Evolutionary conservation across 1,140 invertebrate genomes (phyloP).

Genomic region (Drosophila willistoni): DNA sequence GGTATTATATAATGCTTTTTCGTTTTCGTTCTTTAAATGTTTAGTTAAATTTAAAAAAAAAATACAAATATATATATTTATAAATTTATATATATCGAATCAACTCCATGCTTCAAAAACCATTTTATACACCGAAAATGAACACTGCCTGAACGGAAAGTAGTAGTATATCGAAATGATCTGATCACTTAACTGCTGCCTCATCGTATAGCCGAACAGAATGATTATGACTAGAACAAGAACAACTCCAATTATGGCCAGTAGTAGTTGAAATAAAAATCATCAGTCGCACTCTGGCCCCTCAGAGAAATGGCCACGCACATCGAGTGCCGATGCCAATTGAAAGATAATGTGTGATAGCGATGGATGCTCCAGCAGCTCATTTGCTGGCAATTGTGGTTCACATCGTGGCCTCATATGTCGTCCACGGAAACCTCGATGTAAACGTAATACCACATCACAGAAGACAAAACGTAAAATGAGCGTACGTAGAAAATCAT

Average conservation of each 20-base stretch:
- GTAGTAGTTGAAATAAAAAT: conserved; percentile 54
- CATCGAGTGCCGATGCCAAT: conserved; percentile 92
- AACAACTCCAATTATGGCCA: conserved; percentile 41
- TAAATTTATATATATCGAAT: conserved; percentile 18
- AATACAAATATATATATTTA: conserved; percentile 13
- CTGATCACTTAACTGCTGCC: conserved; percentile 55
- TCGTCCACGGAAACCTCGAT: conserved; percentile 91
- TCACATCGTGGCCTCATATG: conserved; percentile 93
- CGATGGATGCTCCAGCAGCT: conserved; percentile 94
- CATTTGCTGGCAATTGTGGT: conserved; percentile 93
- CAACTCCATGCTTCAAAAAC: conserved; percentile 50
- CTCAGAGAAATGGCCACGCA: conserved; percentile 89
- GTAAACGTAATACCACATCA: conserved; percentile 93
- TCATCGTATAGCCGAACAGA: conserved; percentile 30
- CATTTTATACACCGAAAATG: conserved; percentile 69
- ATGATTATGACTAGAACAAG: conserved; percentile 51
- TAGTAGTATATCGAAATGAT: conserved; percentile 29
- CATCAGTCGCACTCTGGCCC: conserved; percentile 89
- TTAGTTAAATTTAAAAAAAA: conserved; percentile 41
- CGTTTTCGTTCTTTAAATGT: conserved; percentile 13
- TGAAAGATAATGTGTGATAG: conserved; percentile 92
- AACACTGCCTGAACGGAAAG: conserved; percentile 45
- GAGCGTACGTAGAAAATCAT: conserved; percentile 95
- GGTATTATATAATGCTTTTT: not conserved
- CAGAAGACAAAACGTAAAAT: conserved; percentile 96